Base-by-base conservation (phyloP, 2,113 vertebrate species). In the Neopipo cinnamomea region DNA sequence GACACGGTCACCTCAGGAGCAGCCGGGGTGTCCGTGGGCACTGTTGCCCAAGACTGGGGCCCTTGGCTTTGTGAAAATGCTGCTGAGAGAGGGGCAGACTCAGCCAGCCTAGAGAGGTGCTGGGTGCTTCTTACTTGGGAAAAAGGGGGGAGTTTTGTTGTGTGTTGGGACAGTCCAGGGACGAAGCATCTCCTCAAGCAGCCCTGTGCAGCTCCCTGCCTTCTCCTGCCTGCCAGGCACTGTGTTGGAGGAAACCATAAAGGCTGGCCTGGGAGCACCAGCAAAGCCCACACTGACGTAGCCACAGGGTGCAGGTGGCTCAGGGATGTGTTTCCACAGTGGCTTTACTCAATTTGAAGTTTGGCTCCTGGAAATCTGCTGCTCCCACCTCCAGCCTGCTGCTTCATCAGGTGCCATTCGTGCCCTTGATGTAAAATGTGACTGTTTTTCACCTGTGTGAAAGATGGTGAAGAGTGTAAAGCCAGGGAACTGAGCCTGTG, bases 101-200 rank as follows among this genome's bases (percentile, higher is more conserved):
- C 30, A 31, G 24, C 2, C 66, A 74, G 46, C 41, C 14, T 18
- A 5, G 37, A 14, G 27, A 49, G 50, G 25, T 15, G 19, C 37
- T 13, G 37, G 31, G 14, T 59, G 47, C 46, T 58, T 44, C 42
- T 78, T 37, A 22, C 17, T 14, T 52, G 71, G 55, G 42, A 41
- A 41, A 67, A 85, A 41, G 0, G 1, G 28, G 12, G 37, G 8
- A 11, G 41, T 85, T 33, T 33, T 71, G 37, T 53, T 52, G 11
- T 1, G 4, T 8, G 5, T 0, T 56, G 49, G 50, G 30, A 35
- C 9, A 3, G 16, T 35, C 7, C 24, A 1, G 25, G 20, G 12
- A 11, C 11, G 24, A 52, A 63, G 56, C 10, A 3, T 30, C 37
- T 52, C 59, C 49, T 50, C 53, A 2, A 10, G 56, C 46, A 35